These are phyloP conservation scores for Hemichromis elongatus DNA, from an alignment of 2,113 vertebrate genomes.

Conservation along the genomic window DNA sequence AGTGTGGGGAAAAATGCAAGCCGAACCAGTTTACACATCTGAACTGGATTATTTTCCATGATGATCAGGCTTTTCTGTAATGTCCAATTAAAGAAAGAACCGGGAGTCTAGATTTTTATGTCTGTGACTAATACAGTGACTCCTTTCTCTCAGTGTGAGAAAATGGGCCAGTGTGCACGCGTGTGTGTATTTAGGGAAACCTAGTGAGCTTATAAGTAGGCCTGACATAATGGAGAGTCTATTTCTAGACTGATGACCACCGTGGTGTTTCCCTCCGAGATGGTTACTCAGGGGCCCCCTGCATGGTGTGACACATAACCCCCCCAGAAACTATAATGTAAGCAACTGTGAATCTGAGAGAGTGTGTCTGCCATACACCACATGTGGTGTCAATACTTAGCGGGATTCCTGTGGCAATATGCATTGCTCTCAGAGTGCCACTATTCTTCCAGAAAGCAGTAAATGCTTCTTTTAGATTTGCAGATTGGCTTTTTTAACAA, in stretches of 20 bases:
- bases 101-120: constrained; percentile 19
- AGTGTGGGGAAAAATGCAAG: constrained; percentile 29
- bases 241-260: constrained; percentile 50
- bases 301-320: neutral
- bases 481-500: neutral
- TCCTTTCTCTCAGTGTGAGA: constrained; percentile 14
- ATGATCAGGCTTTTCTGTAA: constrained; percentile 28
- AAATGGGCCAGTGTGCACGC: neutral
- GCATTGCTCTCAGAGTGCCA: constrained; percentile 28
- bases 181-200: constrained; percentile 49
- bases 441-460: neutral
- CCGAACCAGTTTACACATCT: constrained; percentile 34
- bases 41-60: constrained; percentile 20
- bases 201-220: constrained; percentile 7
- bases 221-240: constrained; percentile 58
- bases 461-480: neutral
- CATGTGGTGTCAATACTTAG: constrained; percentile 32
- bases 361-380: constrained; percentile 23
- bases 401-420: constrained; percentile 20
- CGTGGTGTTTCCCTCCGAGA: constrained; percentile 34
- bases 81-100: neutral
- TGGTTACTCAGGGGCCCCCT: constrained; percentile 40
- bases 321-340: constrained; percentile 23
- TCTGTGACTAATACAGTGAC: constrained; percentile 29
- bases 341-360: constrained; percentile 2